Evolutionary conservation across 2,888 invertebrate species (phyloP).

Genomic region (Luffia ferchaultella): DNA sequence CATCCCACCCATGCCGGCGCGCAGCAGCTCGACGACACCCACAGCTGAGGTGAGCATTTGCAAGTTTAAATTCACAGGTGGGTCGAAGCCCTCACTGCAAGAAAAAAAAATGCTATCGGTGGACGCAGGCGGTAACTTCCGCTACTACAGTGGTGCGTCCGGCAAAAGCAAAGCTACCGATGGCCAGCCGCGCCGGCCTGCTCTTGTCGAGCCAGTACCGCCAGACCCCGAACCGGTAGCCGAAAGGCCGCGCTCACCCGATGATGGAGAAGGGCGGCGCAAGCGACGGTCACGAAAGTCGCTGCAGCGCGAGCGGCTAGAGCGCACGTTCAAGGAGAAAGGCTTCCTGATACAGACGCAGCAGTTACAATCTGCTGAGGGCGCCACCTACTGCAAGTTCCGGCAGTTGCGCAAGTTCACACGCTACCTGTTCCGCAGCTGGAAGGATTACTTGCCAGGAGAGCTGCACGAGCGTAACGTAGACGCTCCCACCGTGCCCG

Average conservation of each 20-base stretch:
- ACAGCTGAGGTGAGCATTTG: conserved; percentile 90
- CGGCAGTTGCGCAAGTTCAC: conserved; percentile 90
- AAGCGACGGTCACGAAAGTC: conserved; percentile 83
- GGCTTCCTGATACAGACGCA: conserved; percentile 94
- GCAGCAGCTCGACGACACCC: conserved; percentile 75
- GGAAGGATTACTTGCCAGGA: conserved; percentile 92
- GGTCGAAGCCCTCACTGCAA: conserved; percentile 86
- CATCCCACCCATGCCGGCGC: conserved; percentile 82
- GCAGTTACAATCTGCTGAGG: conserved; percentile 91
- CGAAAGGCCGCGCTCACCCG: conserved; percentile 12
- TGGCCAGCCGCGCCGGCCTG: conserved; percentile 31
- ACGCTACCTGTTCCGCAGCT: conserved; percentile 88
- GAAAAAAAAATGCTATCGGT: conserved; percentile 93
- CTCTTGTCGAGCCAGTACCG: conserved; percentile 33
- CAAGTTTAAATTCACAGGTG: conserved; percentile 93
- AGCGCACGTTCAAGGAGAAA: conserved; percentile 92
- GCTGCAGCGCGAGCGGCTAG: conserved; percentile 85
- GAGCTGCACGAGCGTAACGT: conserved; percentile 57
- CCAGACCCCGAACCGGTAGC: conserved; percentile 23
- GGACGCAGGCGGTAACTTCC: conserved; percentile 87
- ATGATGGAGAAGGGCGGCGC: conserved; percentile 56
- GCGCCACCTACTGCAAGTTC: conserved; percentile 94
- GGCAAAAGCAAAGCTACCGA: conserved; percentile 75
- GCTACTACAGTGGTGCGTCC: conserved; percentile 86
- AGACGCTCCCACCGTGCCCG: conserved; percentile 14